Percentiles rank a stretch among this genome's conserved stretches.
phyloP scores from a whole-genome alignment of 2,888 invertebrate genomes.

The Eucera pruinosa region DNA sequence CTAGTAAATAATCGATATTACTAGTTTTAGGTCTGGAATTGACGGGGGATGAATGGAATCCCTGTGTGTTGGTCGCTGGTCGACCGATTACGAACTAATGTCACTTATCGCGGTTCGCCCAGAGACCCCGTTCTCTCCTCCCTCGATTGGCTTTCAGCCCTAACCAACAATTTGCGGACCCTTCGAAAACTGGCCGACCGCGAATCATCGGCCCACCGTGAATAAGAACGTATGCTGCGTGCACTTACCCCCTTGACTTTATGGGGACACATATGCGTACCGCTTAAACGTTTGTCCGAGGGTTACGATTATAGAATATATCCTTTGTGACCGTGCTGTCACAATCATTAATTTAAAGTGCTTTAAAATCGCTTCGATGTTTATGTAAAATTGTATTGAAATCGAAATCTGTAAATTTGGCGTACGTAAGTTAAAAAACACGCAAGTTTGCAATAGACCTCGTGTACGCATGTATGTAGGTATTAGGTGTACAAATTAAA shows the following conservation, averaged over 20 bases:
- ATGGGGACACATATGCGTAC: conserved; percentile 61
- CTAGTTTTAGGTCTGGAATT: conserved; percentile 15
- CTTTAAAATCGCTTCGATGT: background rate
- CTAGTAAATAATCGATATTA: background rate
- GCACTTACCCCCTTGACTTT: conserved; percentile 66
- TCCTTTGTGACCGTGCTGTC: background rate
- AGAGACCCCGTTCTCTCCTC: conserved; percentile 49
- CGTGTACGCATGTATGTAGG: too few species aligned
- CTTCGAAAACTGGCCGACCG: conserved; percentile 67
- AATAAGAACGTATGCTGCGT: conserved; percentile 65
- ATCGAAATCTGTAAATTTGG: background rate
- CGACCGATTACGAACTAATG: conserved; percentile 52
- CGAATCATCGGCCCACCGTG: conserved; percentile 61
- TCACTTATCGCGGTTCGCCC: conserved; percentile 62
- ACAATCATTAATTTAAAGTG: background rate
- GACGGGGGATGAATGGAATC: conserved; percentile 37
- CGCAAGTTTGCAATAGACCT: too few species aligned
- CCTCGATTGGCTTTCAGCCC: conserved; percentile 66
- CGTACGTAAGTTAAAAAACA: too few species aligned
- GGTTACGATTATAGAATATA: conserved; percentile 17
- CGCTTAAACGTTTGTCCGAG: conserved; percentile 37
- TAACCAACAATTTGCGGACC: conserved; percentile 69
- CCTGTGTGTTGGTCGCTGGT: conserved; percentile 38
- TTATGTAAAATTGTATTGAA: background rate
- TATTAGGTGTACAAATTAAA: too few species aligned